These are phyloP conservation scores for Salvelinus sp. DNA, from an alignment of 2,113 vertebrate species.

Conservation along the genomic window DNA sequence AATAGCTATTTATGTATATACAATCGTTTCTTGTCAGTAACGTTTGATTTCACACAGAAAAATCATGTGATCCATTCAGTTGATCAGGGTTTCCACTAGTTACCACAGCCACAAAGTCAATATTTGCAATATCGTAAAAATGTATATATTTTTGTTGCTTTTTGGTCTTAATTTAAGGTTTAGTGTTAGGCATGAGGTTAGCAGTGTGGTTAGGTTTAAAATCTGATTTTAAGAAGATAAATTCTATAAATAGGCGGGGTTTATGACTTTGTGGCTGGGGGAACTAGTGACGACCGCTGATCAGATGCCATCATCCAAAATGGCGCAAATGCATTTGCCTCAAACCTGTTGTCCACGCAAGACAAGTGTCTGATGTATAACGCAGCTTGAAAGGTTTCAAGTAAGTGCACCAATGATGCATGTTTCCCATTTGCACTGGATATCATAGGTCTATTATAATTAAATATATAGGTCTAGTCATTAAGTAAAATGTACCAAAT, in stretches of 20 bases:
- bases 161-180: no score
- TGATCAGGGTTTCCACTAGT: background rate
- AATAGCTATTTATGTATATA: background rate
- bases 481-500: background rate
- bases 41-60: slow-evolving; percentile 29
- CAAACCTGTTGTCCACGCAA: background rate
- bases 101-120: no score
- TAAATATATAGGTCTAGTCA: background rate
- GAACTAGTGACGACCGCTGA: background rate
- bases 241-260: no score
- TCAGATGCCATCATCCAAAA: slow-evolving; percentile 6
- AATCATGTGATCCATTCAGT: slow-evolving; percentile 46
- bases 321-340: slow-evolving; percentile 9
- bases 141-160: no score
- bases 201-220: no score
- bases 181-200: no score
- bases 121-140: no score
- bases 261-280: no score
- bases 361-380: no score
- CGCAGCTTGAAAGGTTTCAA: background rate
- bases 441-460: background rate
- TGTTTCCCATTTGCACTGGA: background rate
- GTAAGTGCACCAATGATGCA: no score
- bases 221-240: no score
- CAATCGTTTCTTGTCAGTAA: background rate